Evolutionary conservation across 2,797 vertebrate species (phyloP).

Genomic region (Melanotaenia parkinsoni): DNA sequence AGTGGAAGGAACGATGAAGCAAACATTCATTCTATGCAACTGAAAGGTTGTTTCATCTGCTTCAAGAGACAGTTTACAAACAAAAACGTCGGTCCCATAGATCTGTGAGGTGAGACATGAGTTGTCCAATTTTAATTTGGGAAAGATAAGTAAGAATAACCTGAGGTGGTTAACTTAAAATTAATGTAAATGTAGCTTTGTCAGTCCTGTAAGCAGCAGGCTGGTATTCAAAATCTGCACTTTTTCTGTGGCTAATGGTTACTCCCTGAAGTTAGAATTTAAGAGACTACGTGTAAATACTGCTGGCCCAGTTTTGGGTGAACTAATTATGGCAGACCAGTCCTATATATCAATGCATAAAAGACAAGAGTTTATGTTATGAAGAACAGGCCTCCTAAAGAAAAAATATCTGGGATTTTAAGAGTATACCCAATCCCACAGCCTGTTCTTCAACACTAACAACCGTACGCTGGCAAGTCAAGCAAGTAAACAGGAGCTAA

Average conservation of each 20-base stretch:
- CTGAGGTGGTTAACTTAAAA: neutral
- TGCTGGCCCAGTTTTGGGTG: neutral
- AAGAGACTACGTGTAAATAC: neutral
- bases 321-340: neutral
- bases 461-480: neutral
- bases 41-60: neutral
- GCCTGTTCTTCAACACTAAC: neutral
- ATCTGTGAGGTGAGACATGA: neutral
- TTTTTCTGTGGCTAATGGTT: neutral
- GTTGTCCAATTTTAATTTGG: neutral
- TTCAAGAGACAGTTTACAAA: neutral
- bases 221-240: neutral
- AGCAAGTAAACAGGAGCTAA: neutral
- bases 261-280: neutral
- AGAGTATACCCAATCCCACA: neutral
- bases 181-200: neutral
- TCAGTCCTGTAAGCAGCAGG: neutral
- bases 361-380: neutral
- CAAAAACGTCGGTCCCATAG: neutral
- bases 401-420: neutral
- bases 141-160: neutral
- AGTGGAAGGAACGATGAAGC: neutral
- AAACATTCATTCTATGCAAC: neutral
- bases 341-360: neutral
- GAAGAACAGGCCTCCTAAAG: neutral